Evolutionary conservation across 2,797 vertebrate species (phyloP).

Genomic region (Chelonia mydas): DNA sequence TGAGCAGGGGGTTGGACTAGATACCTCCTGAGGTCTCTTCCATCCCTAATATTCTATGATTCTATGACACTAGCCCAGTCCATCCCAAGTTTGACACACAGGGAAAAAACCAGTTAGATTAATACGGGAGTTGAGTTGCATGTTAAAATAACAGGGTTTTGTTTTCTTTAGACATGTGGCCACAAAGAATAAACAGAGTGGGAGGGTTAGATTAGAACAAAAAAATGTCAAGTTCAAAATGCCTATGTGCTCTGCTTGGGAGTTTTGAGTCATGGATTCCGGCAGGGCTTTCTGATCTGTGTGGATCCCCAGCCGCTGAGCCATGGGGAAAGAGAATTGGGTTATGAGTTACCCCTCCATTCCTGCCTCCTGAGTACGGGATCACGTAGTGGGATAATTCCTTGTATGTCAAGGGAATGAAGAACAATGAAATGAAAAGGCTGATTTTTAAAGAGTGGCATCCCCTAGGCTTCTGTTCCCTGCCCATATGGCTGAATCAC

Average conservation of each 20-base stretch:
- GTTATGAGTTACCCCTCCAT: conserved; percentile 19
- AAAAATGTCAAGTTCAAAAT: conserved; percentile 37
- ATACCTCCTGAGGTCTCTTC: too few relatives aligned
- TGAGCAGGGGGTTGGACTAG: too few relatives aligned
- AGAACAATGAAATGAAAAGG: not conserved
- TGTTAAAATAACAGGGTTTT: not conserved
- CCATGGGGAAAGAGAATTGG: not conserved
- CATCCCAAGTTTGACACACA: not conserved
- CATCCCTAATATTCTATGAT: too few relatives aligned
- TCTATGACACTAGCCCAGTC: not conserved
- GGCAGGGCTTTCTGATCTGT: conserved; percentile 21
- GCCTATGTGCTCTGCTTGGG: not conserved
- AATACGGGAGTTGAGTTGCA: accelerated
- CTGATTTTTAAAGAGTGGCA: too few relatives aligned
- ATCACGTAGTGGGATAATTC: not conserved
- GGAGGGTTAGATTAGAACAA: not conserved
- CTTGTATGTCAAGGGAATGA: not conserved
- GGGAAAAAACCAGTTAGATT: not conserved
- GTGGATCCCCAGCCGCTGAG: not conserved
- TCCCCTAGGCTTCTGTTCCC: not conserved
- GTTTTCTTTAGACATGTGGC: not conserved
- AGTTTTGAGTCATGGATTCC: conserved; percentile 15
- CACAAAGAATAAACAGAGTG: not conserved
- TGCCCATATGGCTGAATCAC: not conserved
- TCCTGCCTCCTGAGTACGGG: not conserved